Conservation (phyloP, 2,888 invertebrate genomes). For the Tupiocoris notatus region DNA sequence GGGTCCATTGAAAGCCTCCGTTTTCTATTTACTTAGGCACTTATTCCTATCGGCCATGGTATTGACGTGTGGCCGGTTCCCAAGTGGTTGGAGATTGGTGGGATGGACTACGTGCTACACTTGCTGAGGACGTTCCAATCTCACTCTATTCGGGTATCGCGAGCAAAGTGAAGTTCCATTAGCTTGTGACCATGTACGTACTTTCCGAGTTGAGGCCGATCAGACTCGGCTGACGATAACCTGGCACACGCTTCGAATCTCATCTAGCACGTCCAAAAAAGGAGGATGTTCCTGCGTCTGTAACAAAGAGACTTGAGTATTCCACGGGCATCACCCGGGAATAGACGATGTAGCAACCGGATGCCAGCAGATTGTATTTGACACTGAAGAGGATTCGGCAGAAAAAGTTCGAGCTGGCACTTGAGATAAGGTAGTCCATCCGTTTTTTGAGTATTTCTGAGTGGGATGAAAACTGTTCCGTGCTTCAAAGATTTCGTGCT, state of each 20-base stretch:
- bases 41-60: background rate
- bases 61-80: no score
- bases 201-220: background rate
- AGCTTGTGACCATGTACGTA: slow-evolving; percentile 34
- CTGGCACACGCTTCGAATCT: background rate
- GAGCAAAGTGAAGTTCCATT: slow-evolving; percentile 39
- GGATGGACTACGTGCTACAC: slow-evolving; percentile 27
- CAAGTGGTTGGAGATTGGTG: background rate
- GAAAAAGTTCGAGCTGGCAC: no score
- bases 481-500: no score
- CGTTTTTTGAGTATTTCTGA: no score
- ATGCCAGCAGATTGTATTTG: background rate
- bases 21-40: background rate
- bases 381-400: background rate
- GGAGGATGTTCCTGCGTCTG: background rate
- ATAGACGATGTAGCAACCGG: no score
- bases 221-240: background rate
- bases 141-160: slow-evolving; percentile 15
- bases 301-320: background rate
- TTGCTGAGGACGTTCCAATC: slow-evolving; percentile 10
- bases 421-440: background rate
- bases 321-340: background rate
- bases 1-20: no score
- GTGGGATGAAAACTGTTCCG: no score
- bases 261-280: background rate